Percentiles rank a stretch among this genome's conserved stretches.
phyloP scores from a whole-genome alignment of 2,113 vertebrate genomes.

The Scomber colias region DNA sequence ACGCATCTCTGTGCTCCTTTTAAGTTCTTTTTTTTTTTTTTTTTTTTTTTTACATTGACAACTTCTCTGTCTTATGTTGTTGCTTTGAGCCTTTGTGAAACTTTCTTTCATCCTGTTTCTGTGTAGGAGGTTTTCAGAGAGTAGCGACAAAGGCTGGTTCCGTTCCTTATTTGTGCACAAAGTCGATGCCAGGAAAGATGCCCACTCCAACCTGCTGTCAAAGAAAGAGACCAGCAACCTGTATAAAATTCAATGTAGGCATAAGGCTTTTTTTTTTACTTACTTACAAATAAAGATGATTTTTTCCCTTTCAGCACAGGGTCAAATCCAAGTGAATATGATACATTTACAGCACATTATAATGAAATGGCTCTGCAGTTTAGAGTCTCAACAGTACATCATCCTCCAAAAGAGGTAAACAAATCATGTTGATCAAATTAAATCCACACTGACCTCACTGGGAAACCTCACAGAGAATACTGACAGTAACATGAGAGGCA shows the following conservation, averaged over 20 bases:
- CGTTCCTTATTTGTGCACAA: conserved; percentile 94
- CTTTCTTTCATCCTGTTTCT: conserved; percentile 59
- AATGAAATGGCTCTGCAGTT: conserved; percentile 26
- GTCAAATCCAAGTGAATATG: conserved; percentile 5
- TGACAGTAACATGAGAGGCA: not conserved
- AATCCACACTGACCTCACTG: conserved; percentile 13
- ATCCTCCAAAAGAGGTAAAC: conserved; percentile 30
- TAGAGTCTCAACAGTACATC: conserved; percentile 2
- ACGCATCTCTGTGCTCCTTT: conserved; percentile 47
- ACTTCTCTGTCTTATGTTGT: conserved; percentile 44
- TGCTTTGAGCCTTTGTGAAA: conserved; percentile 66
- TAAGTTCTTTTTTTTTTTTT: conserved; percentile 13
- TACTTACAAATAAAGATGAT: not conserved
- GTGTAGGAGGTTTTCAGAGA: conserved; percentile 88
- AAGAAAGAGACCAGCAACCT: conserved; percentile 96
- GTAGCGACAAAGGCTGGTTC: conserved; percentile 91
- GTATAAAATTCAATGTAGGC: conserved; percentile 96
- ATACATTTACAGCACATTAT: conserved; percentile 20
- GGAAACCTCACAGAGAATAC: conserved; percentile 27
- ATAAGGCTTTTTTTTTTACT: conserved; percentile 19
- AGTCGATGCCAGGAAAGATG: conserved; percentile 94
- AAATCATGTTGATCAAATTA: conserved; percentile 38
- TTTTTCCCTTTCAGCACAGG: not conserved
- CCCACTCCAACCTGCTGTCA: conserved; percentile 96
- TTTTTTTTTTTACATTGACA: conserved; percentile 2